phyloP scores from a whole-genome alignment of 2,888 invertebrate species.

The Lepidonotus clava region DNA sequence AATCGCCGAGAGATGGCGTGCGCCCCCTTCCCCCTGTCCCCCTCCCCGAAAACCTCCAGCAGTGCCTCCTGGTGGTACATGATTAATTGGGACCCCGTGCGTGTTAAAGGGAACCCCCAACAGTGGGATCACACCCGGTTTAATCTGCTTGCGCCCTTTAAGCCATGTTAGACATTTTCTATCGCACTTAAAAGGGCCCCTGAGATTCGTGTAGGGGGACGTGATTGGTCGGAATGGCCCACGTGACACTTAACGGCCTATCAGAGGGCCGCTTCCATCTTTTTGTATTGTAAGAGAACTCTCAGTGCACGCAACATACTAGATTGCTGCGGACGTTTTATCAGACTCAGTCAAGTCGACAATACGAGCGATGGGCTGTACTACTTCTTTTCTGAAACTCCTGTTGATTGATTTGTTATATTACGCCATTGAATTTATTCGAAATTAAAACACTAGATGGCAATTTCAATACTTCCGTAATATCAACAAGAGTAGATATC shows the following conservation, averaged over 20 bases:
- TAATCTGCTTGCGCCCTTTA: constrained; percentile 20
- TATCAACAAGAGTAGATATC: too few relatives aligned
- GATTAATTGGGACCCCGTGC: constrained; percentile 12
- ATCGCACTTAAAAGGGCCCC: constrained; percentile 42
- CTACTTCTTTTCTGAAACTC: too few relatives aligned
- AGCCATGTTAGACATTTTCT: constrained; percentile 20
- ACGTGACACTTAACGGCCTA: not conserved
- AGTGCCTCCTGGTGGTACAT: too few relatives aligned
- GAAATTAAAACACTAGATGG: too few relatives aligned
- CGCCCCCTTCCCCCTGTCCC: not conserved
- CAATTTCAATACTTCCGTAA: too few relatives aligned
- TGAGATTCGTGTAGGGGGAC: not conserved
- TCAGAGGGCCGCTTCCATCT: not conserved
- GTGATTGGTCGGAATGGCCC: not conserved
- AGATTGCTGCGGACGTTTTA: too few relatives aligned
- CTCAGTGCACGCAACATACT: too few relatives aligned
- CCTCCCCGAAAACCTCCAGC: not conserved
- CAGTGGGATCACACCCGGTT: not conserved
- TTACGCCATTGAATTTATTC: too few relatives aligned
- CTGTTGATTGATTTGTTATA: too few relatives aligned
- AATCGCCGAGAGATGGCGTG: not conserved
- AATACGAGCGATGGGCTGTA: too few relatives aligned
- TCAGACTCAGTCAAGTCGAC: too few relatives aligned
- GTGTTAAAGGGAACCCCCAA: not conserved
- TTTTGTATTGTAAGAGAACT: too few relatives aligned